These are phyloP conservation scores for Silurus glanis DNA, from an alignment of 2,113 vertebrate genomes.

Conservation along the genomic window DNA sequence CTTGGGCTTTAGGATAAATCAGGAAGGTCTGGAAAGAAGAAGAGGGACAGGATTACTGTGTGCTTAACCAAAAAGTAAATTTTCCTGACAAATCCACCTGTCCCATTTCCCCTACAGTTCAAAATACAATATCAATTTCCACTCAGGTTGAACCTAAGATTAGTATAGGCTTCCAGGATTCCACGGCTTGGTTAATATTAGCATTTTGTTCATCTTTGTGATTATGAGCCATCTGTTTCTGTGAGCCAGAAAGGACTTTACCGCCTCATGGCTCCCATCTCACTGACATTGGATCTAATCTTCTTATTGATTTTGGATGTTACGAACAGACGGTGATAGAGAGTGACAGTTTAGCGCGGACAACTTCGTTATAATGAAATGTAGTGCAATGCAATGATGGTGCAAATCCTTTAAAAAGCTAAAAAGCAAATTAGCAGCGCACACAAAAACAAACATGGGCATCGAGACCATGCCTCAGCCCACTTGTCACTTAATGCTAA, in stretches of 20 bases:
- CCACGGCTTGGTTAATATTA: constrained; percentile 11
- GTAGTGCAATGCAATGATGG: background rate
- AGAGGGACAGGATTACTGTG: too few relatives aligned
- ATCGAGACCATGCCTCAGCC: constrained; percentile 23
- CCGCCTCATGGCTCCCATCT: background rate
- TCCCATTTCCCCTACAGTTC: background rate
- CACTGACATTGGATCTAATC: constrained; percentile 8
- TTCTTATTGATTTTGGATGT: constrained; percentile 25
- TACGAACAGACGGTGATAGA: background rate
- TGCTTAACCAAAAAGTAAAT: too few relatives aligned
- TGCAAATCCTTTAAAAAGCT: background rate
- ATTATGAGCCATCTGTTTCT: constrained; percentile 1
- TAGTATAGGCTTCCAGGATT: background rate
- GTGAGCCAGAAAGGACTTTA: constrained; percentile 2
- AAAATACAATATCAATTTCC: background rate
- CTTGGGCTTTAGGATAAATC: too few relatives aligned
- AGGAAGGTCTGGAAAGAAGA: too few relatives aligned
- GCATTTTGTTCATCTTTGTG: background rate
- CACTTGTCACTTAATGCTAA: constrained; percentile 11
- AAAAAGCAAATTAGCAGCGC: constrained; percentile 17
- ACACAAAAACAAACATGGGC: constrained; percentile 15
- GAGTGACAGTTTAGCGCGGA: constrained; percentile 19
- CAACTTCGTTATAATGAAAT: background rate
- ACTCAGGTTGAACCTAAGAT: too few relatives aligned
- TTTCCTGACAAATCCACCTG: too few relatives aligned